Base-by-base conservation (phyloP, 2,113 vertebrate species). In the Rhagologus leucostigma region DNA sequence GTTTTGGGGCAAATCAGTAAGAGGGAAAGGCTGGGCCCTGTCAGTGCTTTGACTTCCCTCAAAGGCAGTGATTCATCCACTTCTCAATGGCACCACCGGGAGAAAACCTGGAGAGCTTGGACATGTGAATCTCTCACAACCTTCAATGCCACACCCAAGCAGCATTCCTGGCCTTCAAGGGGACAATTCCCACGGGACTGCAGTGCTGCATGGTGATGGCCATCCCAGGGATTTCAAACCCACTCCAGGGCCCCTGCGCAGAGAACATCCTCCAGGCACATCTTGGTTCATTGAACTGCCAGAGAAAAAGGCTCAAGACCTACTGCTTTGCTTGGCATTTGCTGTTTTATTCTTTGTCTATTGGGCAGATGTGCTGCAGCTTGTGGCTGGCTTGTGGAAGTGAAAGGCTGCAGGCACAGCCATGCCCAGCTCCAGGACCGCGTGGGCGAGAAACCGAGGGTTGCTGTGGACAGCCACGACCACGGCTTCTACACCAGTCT, bases 311-410 rank as follows among this genome's bases (percentile, higher is more conserved):
- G 78, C 82, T 65, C 44, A 20, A 56, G 77, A 80, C 50, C 78
- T 39, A 70, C 80, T 79, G 78, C 74, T 89, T 89, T 50, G 87
- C 53, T 87, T 87, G 81, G 87, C 55, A 83, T 76, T 85, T 67
- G 46, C 67, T 65, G 3, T 37, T 80, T 96, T 17, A 62, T 87
- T 94, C 87, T 91, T 80, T 87, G 49, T 80, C 49, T 65, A 1
- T 1, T 20, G 89, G 89, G 74, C 74, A 95, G 82, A 93, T 73
- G 78, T 9, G 55, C 46, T 47, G 75, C 79, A 95, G 90, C 84
- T 69, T 74, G 80, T 76, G 73, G 65, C 39, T 53, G 9, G 20
- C 37, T 65, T 1, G 16, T 42, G 39, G 55, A 37, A 80, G 91
- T 74, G 63, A 88, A 70, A 96, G 84, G 91, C 89, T 57, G 55